These are phyloP conservation scores for Chydorus sphaericus DNA, from an alignment of 2,888 invertebrate genomes.

Conservation along the genomic window DNA sequence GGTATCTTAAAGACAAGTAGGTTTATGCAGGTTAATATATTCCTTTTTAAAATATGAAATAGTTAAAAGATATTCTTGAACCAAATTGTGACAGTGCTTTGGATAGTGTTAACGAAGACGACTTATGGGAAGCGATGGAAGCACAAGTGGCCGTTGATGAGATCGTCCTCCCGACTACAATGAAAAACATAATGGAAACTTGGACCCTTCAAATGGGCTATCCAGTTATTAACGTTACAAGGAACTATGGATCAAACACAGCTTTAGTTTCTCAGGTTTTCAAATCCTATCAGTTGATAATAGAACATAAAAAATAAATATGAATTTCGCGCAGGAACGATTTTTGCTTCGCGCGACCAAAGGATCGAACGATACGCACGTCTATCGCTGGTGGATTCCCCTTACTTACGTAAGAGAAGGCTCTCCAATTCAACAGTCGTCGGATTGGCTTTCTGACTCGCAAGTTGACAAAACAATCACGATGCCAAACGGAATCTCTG, in stretches of 20 bases:
- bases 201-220: conserved; percentile 13
- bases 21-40: too few relatives aligned
- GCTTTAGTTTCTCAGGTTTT: conserved; percentile 15
- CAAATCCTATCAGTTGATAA: background rate
- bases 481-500: conserved; percentile 28
- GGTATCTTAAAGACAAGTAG: conserved; percentile 44
- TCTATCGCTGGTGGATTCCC: conserved; percentile 12
- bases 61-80: conserved; percentile 16
- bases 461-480: conserved; percentile 24
- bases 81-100: conserved; percentile 13
- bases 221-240: conserved; percentile 9
- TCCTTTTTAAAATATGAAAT: background rate
- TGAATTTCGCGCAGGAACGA: background rate
- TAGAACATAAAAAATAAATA: too few relatives aligned
- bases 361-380: background rate
- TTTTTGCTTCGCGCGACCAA: conserved; percentile 4
- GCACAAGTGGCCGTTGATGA: background rate
- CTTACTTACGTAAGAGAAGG: conserved; percentile 8
- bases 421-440: background rate
- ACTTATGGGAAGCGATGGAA: conserved; percentile 6
- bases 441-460: conserved; percentile 5
- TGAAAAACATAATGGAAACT: conserved; percentile 34
- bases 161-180: conserved; percentile 22
- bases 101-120: background rate
- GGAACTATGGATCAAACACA: conserved; percentile 1